Evolutionary conservation across 1,140 invertebrate genomes (phyloP).

Genomic region (Ridgeia piscesae): DNA sequence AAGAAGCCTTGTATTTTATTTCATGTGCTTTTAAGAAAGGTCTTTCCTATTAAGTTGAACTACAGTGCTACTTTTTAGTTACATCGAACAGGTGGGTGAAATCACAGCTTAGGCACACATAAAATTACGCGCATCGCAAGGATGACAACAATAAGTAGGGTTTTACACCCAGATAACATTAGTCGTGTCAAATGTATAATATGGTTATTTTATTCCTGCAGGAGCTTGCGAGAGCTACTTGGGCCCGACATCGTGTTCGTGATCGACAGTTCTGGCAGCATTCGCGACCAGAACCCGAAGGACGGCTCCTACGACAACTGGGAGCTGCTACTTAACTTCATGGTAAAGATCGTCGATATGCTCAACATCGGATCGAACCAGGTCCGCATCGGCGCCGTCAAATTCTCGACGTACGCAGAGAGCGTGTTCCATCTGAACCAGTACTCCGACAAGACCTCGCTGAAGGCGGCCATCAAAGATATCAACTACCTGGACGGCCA

Average conservation of each 20-base stretch:
- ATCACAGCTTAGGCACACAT: background rate
- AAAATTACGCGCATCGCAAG: background rate
- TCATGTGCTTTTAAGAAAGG: too few species aligned
- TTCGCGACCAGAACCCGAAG: slow-evolving; percentile 17
- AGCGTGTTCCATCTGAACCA: slow-evolving; percentile 16
- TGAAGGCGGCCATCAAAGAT: background rate
- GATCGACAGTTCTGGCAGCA: slow-evolving; percentile 20
- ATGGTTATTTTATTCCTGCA: background rate
- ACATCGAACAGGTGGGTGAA: too few species aligned
- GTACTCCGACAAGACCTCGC: slow-evolving; percentile 12
- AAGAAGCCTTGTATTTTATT: too few species aligned
- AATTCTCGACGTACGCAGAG: background rate
- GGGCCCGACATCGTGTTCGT: slow-evolving; percentile 27
- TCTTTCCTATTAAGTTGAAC: too few species aligned
- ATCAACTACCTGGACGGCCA: background rate
- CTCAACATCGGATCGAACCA: slow-evolving; percentile 13
- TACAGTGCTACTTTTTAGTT: too few species aligned
- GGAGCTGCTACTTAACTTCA: slow-evolving; percentile 2
- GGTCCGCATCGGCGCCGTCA: slow-evolving; percentile 19
- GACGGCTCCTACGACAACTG: slow-evolving; percentile 17
- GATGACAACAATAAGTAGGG: background rate
- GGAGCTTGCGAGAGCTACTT: background rate
- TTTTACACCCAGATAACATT: background rate
- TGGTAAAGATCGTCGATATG: slow-evolving; percentile 12
- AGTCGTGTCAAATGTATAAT: too few species aligned